These are phyloP conservation scores for Dryas iulia DNA, from an alignment of 1,140 invertebrate species.

Conservation along the genomic window DNA sequence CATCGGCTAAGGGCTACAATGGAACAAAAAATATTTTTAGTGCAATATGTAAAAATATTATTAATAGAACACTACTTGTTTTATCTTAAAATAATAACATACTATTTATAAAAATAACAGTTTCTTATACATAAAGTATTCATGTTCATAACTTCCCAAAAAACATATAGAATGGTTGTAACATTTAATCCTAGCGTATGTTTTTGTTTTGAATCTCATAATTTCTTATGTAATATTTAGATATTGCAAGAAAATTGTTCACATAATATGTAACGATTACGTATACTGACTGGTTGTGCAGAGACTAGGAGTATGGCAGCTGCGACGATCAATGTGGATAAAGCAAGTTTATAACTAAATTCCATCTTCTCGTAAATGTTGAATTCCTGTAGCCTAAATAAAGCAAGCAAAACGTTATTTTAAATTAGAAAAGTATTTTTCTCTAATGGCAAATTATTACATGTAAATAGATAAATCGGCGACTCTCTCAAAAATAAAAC, in stretches of 20 bases:
- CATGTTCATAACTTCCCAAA: too few species aligned
- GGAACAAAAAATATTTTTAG: not conserved
- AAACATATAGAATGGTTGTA: not conserved
- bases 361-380: conserved; percentile 16
- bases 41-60: not conserved
- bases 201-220: not conserved
- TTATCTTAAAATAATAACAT: not conserved
- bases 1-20: conserved; percentile 69
- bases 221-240: not conserved
- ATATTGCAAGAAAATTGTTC: conserved; percentile 22
- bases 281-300: conserved; percentile 62
- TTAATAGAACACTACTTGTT: not conserved
- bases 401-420: not conserved
- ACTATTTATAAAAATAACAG: too few species aligned
- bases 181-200: not conserved
- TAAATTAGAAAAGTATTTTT: not conserved
- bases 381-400: not conserved
- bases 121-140: too few species aligned
- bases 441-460: too few species aligned
- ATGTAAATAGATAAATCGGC: too few species aligned
- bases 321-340: conserved; percentile 42
- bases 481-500: too few species aligned
- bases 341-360: conserved; percentile 11
- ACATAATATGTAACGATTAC: conserved; percentile 33
- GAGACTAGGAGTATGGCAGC: conserved; percentile 45